A percentile compares a stretch with the other conserved stretches of the same genome.
Evolutionary conservation across 2,797 vertebrate genomes (phyloP).

Genomic region (Glossophaga mutica): DNA sequence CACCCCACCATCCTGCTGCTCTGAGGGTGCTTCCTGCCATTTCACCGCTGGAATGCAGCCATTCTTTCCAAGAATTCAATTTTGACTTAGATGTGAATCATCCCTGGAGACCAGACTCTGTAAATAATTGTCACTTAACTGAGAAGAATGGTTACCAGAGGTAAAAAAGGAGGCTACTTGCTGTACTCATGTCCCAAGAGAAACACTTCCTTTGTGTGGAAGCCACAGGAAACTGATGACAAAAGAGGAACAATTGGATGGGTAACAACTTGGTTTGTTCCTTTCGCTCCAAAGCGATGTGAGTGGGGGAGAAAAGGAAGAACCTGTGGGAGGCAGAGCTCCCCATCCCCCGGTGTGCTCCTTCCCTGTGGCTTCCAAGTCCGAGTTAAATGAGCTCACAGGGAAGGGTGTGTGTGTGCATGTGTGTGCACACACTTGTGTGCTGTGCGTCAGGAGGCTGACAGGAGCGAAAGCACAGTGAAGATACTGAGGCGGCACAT

Average conservation of each 20-base stretch:
- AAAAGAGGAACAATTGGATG: not conserved
- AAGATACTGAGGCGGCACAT: not conserved
- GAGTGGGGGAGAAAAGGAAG: not conserved
- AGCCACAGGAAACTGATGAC: not conserved
- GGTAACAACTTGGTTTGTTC: not conserved
- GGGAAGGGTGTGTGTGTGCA: not conserved
- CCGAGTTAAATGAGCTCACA: not conserved
- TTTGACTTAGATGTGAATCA: not conserved
- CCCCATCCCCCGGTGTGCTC: rapidly evolving
- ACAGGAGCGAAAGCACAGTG: not conserved
- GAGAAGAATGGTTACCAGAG: not conserved
- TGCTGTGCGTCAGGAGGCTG: not conserved
- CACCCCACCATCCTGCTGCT: not conserved
- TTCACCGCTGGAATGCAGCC: not conserved
- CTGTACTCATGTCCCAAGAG: not conserved
- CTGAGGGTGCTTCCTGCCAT: not conserved
- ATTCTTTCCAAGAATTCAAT: not conserved
- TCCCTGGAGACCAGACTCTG: not conserved
- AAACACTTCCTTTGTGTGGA: not conserved
- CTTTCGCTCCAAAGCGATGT: not conserved
- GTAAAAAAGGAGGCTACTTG: not conserved
- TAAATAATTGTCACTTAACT: not conserved
- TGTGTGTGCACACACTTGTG: too few species aligned
- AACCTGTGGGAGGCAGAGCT: too few species aligned
- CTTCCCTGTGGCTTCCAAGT: too few species aligned